These are phyloP conservation scores for Thumatha senex DNA, from an alignment of 2,888 invertebrate genomes.

Conservation along the genomic window DNA sequence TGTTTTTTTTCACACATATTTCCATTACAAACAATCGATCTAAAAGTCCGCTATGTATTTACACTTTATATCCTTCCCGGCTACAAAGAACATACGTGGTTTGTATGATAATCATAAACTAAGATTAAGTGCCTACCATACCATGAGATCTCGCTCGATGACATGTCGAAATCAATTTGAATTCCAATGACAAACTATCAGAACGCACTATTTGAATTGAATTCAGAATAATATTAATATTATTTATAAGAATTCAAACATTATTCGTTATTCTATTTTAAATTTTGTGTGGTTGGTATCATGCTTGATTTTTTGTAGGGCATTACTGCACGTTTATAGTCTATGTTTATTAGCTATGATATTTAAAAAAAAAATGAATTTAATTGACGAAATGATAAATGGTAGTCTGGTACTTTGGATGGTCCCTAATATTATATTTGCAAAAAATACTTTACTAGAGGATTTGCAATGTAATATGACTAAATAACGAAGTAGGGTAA, in stretches of 20 bases:
- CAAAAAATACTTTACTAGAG: too few species aligned
- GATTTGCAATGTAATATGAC: too few species aligned
- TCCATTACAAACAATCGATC: conserved; percentile 16
- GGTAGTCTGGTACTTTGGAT: too few species aligned
- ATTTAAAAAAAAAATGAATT: too few species aligned
- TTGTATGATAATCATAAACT: conserved; percentile 51
- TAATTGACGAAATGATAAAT: too few species aligned
- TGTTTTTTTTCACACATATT: conserved; percentile 4
- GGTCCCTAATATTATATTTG: too few species aligned
- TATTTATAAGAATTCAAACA: neutral
- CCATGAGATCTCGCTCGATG: conserved; percentile 51
- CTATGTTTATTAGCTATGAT: too few species aligned
- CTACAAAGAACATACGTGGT: conserved; percentile 43
- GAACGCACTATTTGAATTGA: neutral
- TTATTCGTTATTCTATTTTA: conserved; percentile 17
- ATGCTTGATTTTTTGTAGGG: conserved; percentile 14
- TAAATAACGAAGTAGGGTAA: too few species aligned
- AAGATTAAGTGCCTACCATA: conserved; percentile 42
- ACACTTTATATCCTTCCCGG: conserved; percentile 22
- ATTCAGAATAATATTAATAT: neutral
- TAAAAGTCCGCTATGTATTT: conserved; percentile 19
- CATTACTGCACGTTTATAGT: neutral
- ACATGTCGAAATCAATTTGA: conserved; percentile 45
- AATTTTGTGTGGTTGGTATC: conserved; percentile 27
- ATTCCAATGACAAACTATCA: conserved; percentile 19